Percentiles rank a stretch among this genome's conserved stretches.
Evolutionary conservation across 2,888 invertebrate genomes (phyloP).

Genomic region (Miltochrista miniata): DNA sequence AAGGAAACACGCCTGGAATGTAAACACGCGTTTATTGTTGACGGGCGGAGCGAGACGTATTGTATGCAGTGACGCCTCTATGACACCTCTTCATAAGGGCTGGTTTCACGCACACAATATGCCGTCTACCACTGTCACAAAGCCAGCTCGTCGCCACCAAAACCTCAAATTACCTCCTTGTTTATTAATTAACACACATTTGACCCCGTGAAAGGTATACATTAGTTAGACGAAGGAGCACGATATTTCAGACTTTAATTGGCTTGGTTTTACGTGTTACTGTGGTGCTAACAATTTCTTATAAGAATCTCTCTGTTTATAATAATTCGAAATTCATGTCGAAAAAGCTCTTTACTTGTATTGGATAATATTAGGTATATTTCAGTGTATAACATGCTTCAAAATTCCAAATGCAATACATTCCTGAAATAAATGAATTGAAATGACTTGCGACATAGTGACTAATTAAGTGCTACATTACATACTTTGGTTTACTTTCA

Average conservation of each 20-base stretch:
- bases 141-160: background rate
- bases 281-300: background rate
- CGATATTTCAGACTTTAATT: background rate
- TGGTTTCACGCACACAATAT: background rate
- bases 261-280: background rate
- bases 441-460: background rate
- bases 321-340: no score
- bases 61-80: conserved; percentile 31
- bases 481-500: background rate
- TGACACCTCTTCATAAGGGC: conserved; percentile 22
- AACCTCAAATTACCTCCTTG: background rate
- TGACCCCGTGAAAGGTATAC: no score
- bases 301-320: background rate
- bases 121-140: background rate
- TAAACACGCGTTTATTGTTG: conserved; percentile 74
- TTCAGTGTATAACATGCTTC: no score
- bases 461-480: background rate
- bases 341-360: no score
- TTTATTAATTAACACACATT: background rate
- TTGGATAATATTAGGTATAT: no score
- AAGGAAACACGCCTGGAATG: conserved; percentile 75
- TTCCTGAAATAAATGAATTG: no score
- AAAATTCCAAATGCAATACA: no score
- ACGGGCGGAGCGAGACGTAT: conserved; percentile 44
- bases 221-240: no score